A percentile compares a stretch with the other conserved stretches of the same genome.
phyloP scores from a whole-genome alignment of 2,797 vertebrate species.

The Hephaestus fuliginosus region DNA sequence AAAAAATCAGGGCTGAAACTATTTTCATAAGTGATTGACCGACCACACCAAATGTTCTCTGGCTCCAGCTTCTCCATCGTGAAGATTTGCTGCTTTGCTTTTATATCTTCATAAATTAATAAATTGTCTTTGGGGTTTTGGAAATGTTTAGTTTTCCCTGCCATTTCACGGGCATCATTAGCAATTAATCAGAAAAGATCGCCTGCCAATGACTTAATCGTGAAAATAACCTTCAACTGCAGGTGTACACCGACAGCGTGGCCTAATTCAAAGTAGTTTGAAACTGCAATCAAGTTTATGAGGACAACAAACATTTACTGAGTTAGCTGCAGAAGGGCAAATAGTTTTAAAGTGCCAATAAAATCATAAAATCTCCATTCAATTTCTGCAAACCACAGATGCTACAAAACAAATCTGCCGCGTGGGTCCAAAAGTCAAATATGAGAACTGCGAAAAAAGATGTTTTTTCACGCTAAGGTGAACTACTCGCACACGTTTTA shows the following conservation, averaged over 20 bases:
- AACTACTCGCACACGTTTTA: neutral
- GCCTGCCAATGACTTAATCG: neutral
- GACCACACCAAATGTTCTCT: neutral
- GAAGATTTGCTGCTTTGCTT: neutral
- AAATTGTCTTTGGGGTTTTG: neutral
- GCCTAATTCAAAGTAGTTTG: neutral
- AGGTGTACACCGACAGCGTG: neutral
- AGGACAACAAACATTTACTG: conserved; percentile 14
- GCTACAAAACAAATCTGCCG: neutral
- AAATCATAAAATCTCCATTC: conserved; percentile 14
- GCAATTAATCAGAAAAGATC: neutral
- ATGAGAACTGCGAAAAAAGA: neutral
- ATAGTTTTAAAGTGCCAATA: conserved; percentile 2
- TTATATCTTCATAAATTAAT: too few relatives aligned
- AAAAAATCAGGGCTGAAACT: neutral
- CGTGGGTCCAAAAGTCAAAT: conserved; percentile 15
- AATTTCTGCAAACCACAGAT: conserved; percentile 15
- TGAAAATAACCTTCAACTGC: neutral
- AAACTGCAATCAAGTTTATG: conserved; percentile 1
- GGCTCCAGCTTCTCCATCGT: neutral
- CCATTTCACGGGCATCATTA: too few relatives aligned
- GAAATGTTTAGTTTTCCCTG: neutral
- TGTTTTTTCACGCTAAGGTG: neutral
- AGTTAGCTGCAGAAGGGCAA: neutral
- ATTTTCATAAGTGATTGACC: neutral